Evolutionary conservation across 2,797 vertebrate genomes (phyloP), one percentile per base, ranked within the genome.

Genomic region (Anguilla anguilla): DNA sequence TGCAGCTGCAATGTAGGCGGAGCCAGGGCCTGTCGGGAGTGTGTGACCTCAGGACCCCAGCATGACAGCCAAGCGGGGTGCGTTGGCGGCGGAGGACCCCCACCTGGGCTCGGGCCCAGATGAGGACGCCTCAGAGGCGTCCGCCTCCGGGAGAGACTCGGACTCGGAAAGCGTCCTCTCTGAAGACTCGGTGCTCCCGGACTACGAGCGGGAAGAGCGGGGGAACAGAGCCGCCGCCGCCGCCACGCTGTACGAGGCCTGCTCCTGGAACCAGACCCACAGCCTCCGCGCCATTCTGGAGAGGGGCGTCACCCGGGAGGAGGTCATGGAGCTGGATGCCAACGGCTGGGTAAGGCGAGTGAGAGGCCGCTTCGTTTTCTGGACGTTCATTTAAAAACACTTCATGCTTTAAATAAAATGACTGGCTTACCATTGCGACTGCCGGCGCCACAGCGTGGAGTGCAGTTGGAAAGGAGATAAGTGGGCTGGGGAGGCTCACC

Each of bases 341-440:
- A 98, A 98, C 0, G 95, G 97, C 88, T 94, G 96, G 97, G 98
- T 98, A 94, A 96, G 92, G 43, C 51, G 51, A 69, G 64, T 25
- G 69, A 69, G 25, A 28, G 64, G 6, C n/a, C n/a, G n/a, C 25
- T 69, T 28, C 6, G 25, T 28, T 28, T 69, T 69, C 64, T 69
- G 64, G 0, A 28, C 69, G 25, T 69, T 69, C 25, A 69, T 28
- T 69, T 69, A 1, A 69, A 69, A 69, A 69, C 28, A 28, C 13
- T 19, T 28, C 28, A 28, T 10, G 0, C 28, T 69, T 69, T 5
- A 25, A 69, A 28, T 28, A 10, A 69, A 69, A 69, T 69, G 64
- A 69, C 64, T 28, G 61, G 61, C 61, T n/a, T 64, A 64, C 53
- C 11, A 11, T 53, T 11, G 11, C 1, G 53, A 55, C 13, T 55